Percentiles rank a stretch among this genome's conserved stretches.
Evolutionary conservation across 2,797 vertebrate species (phyloP).

Genomic region (Apodemus agrarius): DNA sequence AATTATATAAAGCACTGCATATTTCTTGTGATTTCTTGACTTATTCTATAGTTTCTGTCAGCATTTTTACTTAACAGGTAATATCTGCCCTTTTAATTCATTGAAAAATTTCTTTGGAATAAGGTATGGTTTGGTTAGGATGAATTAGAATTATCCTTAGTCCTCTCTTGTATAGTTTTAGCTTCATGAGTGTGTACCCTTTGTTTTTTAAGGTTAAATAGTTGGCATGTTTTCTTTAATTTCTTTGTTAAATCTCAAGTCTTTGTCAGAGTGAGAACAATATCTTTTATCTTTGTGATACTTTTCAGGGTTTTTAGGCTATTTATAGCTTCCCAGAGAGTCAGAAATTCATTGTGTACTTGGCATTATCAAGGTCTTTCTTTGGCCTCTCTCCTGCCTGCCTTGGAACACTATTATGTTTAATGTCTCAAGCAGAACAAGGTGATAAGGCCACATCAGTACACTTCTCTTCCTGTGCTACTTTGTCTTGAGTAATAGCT

Average conservation of each 20-base stretch:
- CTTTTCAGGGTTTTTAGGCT: constrained; percentile 64
- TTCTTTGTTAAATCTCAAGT: constrained; percentile 68
- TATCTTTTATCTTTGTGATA: constrained; percentile 68
- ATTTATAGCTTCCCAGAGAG: constrained; percentile 74
- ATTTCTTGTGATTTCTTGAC: constrained; percentile 22
- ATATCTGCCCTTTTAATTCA: constrained; percentile 21
- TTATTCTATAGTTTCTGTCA: neutral
- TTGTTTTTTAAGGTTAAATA: constrained; percentile 56
- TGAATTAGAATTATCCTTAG: constrained; percentile 60
- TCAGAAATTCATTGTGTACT: constrained; percentile 62
- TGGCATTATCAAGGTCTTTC: constrained; percentile 45
- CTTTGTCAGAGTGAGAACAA: constrained; percentile 57
- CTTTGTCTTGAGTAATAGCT: constrained; percentile 15
- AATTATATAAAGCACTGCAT: constrained; percentile 8
- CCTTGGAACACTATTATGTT: constrained; percentile 50
- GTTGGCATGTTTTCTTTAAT: constrained; percentile 49
- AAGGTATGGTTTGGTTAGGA: constrained; percentile 42
- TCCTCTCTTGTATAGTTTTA: constrained; percentile 66
- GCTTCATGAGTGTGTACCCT: constrained; percentile 50
- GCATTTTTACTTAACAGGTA: constrained; percentile 49
- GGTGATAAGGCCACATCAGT: neutral
- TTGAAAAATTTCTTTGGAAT: constrained; percentile 67
- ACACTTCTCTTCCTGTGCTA: neutral
- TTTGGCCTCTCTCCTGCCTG: constrained; percentile 9
- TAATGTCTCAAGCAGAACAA: constrained; percentile 50